Evolutionary conservation across 1,140 invertebrate species (phyloP).

Genomic region (Periplaneta americana): DNA sequence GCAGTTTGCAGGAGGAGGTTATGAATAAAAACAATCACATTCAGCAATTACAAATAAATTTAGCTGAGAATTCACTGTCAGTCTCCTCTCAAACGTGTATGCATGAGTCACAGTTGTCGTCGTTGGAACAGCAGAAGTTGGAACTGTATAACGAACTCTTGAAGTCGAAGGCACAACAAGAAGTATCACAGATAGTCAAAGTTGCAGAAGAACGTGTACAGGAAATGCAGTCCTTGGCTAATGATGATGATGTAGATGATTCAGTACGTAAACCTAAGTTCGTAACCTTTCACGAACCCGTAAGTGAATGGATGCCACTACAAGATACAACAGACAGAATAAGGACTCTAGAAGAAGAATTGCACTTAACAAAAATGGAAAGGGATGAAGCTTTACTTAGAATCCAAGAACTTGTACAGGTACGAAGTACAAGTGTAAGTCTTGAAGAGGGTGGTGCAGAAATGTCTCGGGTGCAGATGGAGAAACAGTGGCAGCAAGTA

Average conservation of each 20-base stretch:
- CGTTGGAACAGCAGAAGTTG: background rate
- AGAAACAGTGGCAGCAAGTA: background rate
- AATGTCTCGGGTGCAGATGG: background rate
- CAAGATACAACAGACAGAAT: background rate
- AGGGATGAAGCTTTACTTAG: background rate
- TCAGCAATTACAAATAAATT: background rate
- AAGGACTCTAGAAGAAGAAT: background rate
- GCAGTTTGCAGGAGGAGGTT: background rate
- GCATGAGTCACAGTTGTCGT: background rate
- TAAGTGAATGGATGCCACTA: background rate
- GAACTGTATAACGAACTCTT: background rate
- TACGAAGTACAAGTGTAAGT: background rate
- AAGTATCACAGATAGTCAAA: background rate
- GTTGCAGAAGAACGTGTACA: background rate
- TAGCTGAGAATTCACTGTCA: too few relatives aligned
- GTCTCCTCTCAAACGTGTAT: background rate
- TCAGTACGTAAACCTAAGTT: background rate
- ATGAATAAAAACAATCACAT: background rate
- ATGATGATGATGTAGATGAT: background rate
- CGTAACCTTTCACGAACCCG: background rate
- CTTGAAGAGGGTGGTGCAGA: background rate
- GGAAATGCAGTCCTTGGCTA: background rate
- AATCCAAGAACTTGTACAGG: background rate
- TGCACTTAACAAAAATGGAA: background rate
- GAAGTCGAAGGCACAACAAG: background rate